Conservation (phyloP, 2,113 vertebrate genomes). For the Hyaena hyaena region DNA sequence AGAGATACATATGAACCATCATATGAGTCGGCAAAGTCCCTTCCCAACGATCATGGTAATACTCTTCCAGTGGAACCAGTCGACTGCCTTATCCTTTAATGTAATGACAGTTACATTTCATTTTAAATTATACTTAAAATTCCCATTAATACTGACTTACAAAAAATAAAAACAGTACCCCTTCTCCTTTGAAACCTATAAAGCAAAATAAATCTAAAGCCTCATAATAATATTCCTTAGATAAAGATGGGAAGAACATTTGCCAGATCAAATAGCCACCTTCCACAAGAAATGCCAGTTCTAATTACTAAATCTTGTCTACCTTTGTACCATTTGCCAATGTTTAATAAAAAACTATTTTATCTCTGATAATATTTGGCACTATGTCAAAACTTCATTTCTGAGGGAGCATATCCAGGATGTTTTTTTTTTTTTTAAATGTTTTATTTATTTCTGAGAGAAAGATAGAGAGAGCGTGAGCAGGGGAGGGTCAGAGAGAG, state of each 20-base stretch:
- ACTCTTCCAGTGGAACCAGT: not conserved
- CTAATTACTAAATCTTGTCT: conserved; percentile 34
- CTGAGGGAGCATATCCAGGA: not conserved
- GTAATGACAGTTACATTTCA: not conserved
- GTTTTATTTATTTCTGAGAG: too few species aligned
- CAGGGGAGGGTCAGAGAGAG: too few species aligned
- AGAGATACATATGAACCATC: too few species aligned
- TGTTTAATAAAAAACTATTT: conserved; percentile 17
- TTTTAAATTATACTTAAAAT: not conserved
- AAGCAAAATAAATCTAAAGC: conserved; percentile 33
- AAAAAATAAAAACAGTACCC: not conserved
- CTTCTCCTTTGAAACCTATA: not conserved
- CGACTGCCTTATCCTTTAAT: not conserved
- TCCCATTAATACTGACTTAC: not conserved
- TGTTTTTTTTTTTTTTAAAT: not conserved
- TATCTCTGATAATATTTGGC: not conserved
- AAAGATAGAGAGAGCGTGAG: too few species aligned
- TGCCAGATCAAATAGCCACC: not conserved
- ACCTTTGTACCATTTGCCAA: not conserved
- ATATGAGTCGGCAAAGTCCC: not conserved
- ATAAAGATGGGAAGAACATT: not conserved
- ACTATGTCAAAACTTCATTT: conserved; percentile 19
- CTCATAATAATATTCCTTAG: not conserved
- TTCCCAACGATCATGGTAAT: not conserved
- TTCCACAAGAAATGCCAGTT: not conserved